A percentile compares a stretch with the other conserved stretches of the same genome.
phyloP scores from a whole-genome alignment of 2,797 vertebrate genomes.

The Alexandromys oeconomus region DNA sequence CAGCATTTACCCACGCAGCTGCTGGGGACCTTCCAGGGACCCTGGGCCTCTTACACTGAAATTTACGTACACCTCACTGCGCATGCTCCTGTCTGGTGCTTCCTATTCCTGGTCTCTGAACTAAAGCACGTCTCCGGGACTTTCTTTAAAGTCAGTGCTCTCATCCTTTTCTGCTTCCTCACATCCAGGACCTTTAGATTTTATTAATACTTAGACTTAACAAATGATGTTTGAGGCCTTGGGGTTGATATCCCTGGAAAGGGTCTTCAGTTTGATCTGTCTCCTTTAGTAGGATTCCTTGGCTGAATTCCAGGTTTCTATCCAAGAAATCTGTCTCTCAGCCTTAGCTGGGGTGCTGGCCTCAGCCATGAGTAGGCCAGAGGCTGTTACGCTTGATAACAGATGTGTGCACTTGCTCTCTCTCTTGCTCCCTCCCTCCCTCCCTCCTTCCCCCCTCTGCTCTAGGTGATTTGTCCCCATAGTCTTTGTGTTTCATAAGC shows the following conservation, averaged over 20 bases:
- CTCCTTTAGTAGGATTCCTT: background rate
- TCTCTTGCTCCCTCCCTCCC: background rate
- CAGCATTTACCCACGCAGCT: background rate
- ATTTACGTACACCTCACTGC: fast-evolving
- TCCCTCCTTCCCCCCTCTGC: background rate
- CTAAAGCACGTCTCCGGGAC: background rate
- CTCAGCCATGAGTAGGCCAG: background rate
- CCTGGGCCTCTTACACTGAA: background rate
- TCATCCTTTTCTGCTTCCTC: background rate
- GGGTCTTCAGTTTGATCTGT: background rate
- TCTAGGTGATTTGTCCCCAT: background rate
- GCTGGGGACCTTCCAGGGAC: fast-evolving
- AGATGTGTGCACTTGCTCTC: background rate
- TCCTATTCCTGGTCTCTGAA: background rate
- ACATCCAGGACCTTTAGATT: background rate
- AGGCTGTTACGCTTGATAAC: background rate
- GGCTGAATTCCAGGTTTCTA: background rate
- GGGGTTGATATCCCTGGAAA: background rate
- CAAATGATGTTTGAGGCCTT: background rate
- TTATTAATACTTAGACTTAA: background rate
- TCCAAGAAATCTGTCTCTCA: background rate
- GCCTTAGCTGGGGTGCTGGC: background rate
- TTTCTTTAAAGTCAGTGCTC: background rate
- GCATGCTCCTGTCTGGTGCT: background rate
- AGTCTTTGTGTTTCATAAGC: background rate